Evolutionary conservation across 1,140 invertebrate genomes (phyloP), one percentile per base, ranked within the genome.

Genomic region (Achroia grisella): DNA sequence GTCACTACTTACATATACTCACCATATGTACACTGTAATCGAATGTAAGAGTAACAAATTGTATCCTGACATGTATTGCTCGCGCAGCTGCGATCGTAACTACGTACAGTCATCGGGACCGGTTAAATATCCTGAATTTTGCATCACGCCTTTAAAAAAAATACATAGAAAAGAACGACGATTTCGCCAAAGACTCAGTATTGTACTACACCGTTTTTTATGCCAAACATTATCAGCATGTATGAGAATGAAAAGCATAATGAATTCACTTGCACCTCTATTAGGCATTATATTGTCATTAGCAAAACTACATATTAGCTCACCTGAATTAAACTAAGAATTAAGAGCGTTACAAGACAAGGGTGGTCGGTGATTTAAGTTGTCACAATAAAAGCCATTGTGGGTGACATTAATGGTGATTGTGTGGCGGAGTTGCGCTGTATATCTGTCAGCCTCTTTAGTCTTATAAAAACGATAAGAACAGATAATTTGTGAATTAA

Each of bases 371-470:
- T 46, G 43, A 55, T 48, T 49, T 55, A 55, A 44, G 42, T 42
- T 49, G 52, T 55, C 52, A 48, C 47, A 44, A 49, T 48, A 49
- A 47, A 44, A 37, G 13, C 35, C 35, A 37, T 37, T 37, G 12
- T 4, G 14, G 42, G 35, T 31, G 45, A 48, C 51, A 44, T 37
- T 48, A 53, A 53, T 53, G 45, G 35, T 53, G 42, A 53, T 56
- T 56, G 53, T 51, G 33, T 44, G 29, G 27, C 17, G 23, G 35
- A 50, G 43, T 32, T 40, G 33, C 35, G 35, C n/a, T 13, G 8
- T 37, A 17, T 37, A 37, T 37, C 35, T 37, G 33, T 15, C 13
- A 37, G 13, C 13, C 17, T 13, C 12, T 35, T 15, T n/a, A 15
- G 14, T 35, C 12, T 36, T 14, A 12, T 14, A 11, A 10, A 8